phyloP scores from a whole-genome alignment of 2,113 vertebrate species.

The Terrapene triunguis region DNA sequence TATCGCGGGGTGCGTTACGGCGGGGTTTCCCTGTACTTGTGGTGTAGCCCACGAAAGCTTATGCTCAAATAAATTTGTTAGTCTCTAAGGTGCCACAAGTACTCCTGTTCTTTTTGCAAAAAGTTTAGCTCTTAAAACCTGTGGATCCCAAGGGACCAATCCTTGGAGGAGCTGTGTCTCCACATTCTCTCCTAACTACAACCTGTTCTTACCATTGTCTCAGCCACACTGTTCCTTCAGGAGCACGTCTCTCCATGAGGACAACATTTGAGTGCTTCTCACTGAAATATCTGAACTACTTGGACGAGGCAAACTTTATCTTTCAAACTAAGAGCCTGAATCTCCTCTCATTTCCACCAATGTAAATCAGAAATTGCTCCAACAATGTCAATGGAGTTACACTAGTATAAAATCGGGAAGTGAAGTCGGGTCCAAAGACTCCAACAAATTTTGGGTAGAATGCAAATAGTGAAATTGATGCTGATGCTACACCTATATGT shows the following conservation, averaged over 20 bases:
- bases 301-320: background rate
- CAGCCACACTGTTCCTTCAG: background rate
- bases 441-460: background rate
- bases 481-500: fast-evolving
- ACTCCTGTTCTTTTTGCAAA: background rate
- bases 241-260: background rate
- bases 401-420: background rate
- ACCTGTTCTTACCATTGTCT: background rate
- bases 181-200: background rate
- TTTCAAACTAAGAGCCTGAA: background rate
- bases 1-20: too few species aligned
- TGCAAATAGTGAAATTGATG: background rate
- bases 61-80: too few species aligned
- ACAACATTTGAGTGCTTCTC: background rate
- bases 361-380: background rate
- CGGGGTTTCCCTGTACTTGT: too few species aligned
- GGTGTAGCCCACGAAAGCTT: too few species aligned
- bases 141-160: background rate
- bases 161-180: background rate
- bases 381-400: background rate
- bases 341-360: background rate
- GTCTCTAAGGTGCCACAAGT: too few species aligned
- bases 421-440: background rate
- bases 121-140: background rate
- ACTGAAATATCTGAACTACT: background rate